phyloP scores from a whole-genome alignment of 30 jellyfish, hydroid and myxozoan genomes.

The Aurelia sp. region DNA sequence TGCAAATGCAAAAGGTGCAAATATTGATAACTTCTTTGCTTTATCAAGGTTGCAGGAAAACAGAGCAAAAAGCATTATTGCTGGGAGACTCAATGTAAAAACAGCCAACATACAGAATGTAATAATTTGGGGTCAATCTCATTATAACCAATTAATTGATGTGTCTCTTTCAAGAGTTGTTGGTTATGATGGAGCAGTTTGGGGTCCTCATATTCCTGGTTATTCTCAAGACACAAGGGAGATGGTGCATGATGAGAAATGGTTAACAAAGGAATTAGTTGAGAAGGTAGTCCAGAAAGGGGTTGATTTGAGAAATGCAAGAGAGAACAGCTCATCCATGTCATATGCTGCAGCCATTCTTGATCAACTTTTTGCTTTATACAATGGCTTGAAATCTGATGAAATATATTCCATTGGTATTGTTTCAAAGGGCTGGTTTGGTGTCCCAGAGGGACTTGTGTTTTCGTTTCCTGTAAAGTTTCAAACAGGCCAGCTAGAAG shows the following conservation, averaged over 20 bases:
- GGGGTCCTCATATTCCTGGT: constrained; percentile 96
- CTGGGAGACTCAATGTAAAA: constrained; percentile 72
- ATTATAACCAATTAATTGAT: constrained; percentile 56
- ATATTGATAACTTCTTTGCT: constrained; percentile 62
- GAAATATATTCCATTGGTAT: constrained; percentile 72
- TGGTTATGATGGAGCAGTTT: constrained; percentile 94
- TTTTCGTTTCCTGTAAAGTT: constrained; percentile 85
- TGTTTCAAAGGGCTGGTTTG: constrained; percentile 94
- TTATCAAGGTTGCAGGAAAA: constrained; percentile 87
- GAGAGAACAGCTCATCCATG: constrained; percentile 11
- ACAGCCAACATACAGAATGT: constrained; percentile 75
- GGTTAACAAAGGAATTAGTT: constrained; percentile 70
- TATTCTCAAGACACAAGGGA: constrained; percentile 78
- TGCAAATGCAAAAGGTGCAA: constrained; percentile 6
- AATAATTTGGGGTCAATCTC: constrained; percentile 89
- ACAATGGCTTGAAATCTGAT: constrained; percentile 61
- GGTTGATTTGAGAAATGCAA: constrained; percentile 4
- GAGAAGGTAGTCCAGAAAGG: constrained; percentile 12
- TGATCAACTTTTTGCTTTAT: constrained; percentile 76
- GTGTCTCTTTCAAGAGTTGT: constrained; percentile 70
- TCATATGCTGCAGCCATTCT: constrained; percentile 86
- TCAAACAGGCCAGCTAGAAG: constrained; percentile 43
- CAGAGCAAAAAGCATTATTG: constrained; percentile 82
- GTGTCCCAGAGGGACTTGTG: constrained; percentile 82
- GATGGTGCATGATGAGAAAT: constrained; percentile 77